Conservation (phyloP, 2,888 invertebrate genomes). For the Drosophila mimetica region DNA sequence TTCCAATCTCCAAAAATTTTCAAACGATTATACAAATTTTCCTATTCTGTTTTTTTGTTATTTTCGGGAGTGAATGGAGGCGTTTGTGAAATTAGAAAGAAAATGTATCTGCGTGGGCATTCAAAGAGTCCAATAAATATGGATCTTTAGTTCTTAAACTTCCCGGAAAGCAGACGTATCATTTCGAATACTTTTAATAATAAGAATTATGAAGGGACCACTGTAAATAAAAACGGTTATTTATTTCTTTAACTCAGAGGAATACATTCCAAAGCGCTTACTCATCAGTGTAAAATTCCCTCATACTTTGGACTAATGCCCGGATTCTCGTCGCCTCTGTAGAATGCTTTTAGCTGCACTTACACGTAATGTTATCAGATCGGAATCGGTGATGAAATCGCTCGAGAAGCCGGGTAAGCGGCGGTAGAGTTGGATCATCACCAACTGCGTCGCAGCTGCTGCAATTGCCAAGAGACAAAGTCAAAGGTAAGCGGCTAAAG, state of each 20-base stretch:
- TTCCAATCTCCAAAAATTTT: neutral
- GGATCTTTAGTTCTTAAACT: neutral
- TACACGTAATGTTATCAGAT: conserved; percentile 33
- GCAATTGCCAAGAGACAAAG: conserved; percentile 22
- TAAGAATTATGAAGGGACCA: neutral
- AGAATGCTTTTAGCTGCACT: conserved; percentile 31
- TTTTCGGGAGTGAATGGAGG: neutral
- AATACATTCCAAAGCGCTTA: conserved; percentile 5
- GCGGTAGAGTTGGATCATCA: conserved; percentile 35
- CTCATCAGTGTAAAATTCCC: conserved; percentile 12
- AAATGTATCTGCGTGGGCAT: neutral
- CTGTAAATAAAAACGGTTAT: neutral
- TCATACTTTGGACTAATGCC: neutral
- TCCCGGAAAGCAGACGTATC: neutral
- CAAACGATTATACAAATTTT: neutral
- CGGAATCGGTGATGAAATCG: conserved; percentile 25
- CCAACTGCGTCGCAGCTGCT: conserved; percentile 23
- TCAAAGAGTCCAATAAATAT: neutral
- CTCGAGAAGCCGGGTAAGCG: conserved; percentile 24
- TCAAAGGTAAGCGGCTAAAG: conserved; percentile 24
- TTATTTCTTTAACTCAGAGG: neutral
- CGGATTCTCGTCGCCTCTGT: conserved; percentile 2
- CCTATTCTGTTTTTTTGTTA: neutral
- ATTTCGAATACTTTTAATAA: neutral
- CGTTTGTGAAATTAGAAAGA: neutral